Evolutionary conservation across 2,888 invertebrate genomes (phyloP), one percentile per base, ranked within the genome.

Genomic region (Lepeophtheirus nordmannii): DNA sequence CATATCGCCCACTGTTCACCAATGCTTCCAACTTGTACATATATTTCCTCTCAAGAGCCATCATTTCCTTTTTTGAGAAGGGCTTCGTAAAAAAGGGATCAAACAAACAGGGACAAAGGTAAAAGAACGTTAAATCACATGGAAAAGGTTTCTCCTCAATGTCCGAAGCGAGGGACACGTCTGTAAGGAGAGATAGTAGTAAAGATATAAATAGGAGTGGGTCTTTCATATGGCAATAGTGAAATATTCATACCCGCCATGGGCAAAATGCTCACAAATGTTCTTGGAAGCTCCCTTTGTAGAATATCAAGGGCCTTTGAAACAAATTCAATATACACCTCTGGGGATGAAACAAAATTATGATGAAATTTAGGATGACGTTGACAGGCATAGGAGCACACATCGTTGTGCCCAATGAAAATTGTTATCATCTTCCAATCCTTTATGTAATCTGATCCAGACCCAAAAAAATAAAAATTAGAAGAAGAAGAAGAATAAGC

Each of bases 391-490:
- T 59, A 84, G 0, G 85, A 85, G 72, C 86, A 86, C 59, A 86
- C 78, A 73, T 86, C 85, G 73, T 86, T 86, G 68, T 85, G 85
- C 0, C 86, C 86, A 69, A 85, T 83, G 74, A 86, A 82, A 61
- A 87, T 78, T 0, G 86, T 86, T 11, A 83, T 73, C 65, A 67
- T 46, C 53, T 67, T 58, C 41, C 46, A 62, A 39, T 39, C 58
- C 1, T 39, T 46, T 17, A 62, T 11, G 2, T 17, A 38, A 7
- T n/a, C 39, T 20, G 37, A 30, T 1, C 20, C 14, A 14, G 20
- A 30, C 12, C n/a, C 0, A 30, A 8, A n/a, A 38, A 17, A 14
- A 8, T 14, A 10, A 22, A 59, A 10, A n/a, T 20, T 9, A 39
- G 22, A n/a, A n/a, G 17, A 17, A n/a, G 8, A 30, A 14, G 58